Percentiles rank a stretch among this genome's conserved stretches.
Conservation (phyloP, 2,888 invertebrate species). For the Dusona sp. region DNA sequence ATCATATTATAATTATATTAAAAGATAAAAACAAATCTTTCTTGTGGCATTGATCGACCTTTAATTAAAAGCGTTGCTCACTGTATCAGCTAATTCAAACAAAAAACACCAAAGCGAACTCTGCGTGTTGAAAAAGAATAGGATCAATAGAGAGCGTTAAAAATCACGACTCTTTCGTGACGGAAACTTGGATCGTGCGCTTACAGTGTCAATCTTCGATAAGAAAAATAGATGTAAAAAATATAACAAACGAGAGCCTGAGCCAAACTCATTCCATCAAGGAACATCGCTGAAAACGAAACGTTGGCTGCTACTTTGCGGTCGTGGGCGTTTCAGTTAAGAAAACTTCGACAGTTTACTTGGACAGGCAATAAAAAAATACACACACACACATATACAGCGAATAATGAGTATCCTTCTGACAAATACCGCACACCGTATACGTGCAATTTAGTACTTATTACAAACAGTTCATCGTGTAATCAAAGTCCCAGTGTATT, state of each 20-base stretch:
- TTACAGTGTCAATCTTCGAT: conserved; percentile 71
- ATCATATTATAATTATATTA: background rate
- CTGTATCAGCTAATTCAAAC: background rate
- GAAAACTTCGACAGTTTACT: conserved; percentile 62
- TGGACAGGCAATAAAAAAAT: conserved; percentile 45
- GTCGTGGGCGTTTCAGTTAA: conserved; percentile 57
- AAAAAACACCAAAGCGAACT: conserved; percentile 11
- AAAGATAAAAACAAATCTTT: background rate
- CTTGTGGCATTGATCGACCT: conserved; percentile 7
- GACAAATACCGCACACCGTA: conserved; percentile 27
- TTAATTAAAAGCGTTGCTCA: conserved; percentile 12
- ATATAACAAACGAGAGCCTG: conserved; percentile 26
- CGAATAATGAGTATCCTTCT: conserved; percentile 49
- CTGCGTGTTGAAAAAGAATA: conserved; percentile 25
- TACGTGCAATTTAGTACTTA: conserved; percentile 55
- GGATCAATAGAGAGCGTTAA: conserved; percentile 12
- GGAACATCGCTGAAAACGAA: conserved; percentile 44
- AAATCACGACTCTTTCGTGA: conserved; percentile 41
- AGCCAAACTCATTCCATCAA: conserved; percentile 22
- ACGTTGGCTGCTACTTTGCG: conserved; percentile 40
- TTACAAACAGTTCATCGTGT: conserved; percentile 54
- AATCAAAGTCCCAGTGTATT: conserved; percentile 35
- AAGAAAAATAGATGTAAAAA: conserved; percentile 44
- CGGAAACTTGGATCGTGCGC: conserved; percentile 74
- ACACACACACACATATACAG: conserved; percentile 9